Base-by-base conservation (phyloP, 2,888 invertebrate genomes). In the Macrophya alboannulata region DNA sequence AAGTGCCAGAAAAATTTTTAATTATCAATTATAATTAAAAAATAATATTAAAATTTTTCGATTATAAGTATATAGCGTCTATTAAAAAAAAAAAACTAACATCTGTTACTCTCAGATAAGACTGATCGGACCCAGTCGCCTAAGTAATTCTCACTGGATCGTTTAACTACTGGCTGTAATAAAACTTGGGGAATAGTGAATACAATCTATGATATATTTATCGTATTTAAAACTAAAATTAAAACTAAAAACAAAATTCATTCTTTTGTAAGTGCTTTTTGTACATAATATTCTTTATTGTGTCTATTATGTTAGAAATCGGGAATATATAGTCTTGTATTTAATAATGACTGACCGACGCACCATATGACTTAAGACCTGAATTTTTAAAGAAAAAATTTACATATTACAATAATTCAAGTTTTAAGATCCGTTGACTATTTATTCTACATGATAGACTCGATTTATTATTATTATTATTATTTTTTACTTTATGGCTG, bases 111-210 rank as follows among this genome's bases (percentile, higher is more conserved):
- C 37, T 45, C 43, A 40, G 59, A 81, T 83, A 71, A 83, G 83
- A 83, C 83, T 83, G 83, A 83, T 43, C 37, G 25, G 68, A 83
- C 68, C 68, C 68, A 68, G 83, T 83, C 83, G 31, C 51, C 40
- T 71, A 45, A 45, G 55, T 83, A 68, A 83, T 65, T 83, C 48
- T 81, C 62, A 83, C 83, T 83, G 83, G 71, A 83, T 83, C 65
- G 71, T 83, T 83, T 31, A 83, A 43, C n/a, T 81, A 81, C 81
- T 81, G 81, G 81, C 62, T 81, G 62, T 81, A 62, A 81, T 81
- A 40, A 81, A 81, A 25, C 62, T 68, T 51, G 48, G 68, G 68
- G 43, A 83, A 65, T 68, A 68, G 31, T 65, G 48, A 83, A 68
- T 48, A 48, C n/a, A 48, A 83, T 43, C 62, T 40, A 81, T 81